These are phyloP conservation scores for Sinotaia quadrata DNA, from an alignment of 2,888 invertebrate genomes.

Conservation along the genomic window DNA sequence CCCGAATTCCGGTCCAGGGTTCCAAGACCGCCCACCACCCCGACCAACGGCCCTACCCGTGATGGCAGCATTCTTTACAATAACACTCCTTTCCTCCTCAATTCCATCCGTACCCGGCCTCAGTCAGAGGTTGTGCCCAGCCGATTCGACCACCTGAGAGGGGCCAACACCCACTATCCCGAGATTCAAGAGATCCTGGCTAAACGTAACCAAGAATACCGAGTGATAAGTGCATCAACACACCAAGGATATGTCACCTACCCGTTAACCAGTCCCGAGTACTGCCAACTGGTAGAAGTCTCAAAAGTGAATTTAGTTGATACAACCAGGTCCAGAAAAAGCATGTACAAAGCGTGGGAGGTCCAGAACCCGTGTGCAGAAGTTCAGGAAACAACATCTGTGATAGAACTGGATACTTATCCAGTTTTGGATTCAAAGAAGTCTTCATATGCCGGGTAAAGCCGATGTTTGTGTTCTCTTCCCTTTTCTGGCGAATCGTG, in stretches of 20 bases:
- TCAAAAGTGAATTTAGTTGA: no score
- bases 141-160: slow-evolving; percentile 43
- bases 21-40: slow-evolving; percentile 19
- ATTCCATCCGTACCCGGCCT: slow-evolving; percentile 47
- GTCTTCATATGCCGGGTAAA: no score
- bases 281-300: no score
- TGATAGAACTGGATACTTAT: no score
- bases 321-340: no score
- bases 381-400: no score
- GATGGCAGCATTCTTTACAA: slow-evolving; percentile 52
- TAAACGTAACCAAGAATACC: slow-evolving; percentile 49
- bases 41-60: slow-evolving; percentile 44
- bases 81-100: slow-evolving; percentile 44
- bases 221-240: slow-evolving; percentile 34
- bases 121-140: slow-evolving; percentile 44
- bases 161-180: slow-evolving; percentile 21
- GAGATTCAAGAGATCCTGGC: slow-evolving; percentile 42
- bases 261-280: no score
- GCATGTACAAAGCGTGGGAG: no score
- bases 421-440: no score
- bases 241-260: neutral
- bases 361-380: no score
- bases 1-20: neutral
- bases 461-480: no score
- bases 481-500: no score